phyloP scores from a whole-genome alignment of 2,797 vertebrate species.

The Octomys mimax region DNA sequence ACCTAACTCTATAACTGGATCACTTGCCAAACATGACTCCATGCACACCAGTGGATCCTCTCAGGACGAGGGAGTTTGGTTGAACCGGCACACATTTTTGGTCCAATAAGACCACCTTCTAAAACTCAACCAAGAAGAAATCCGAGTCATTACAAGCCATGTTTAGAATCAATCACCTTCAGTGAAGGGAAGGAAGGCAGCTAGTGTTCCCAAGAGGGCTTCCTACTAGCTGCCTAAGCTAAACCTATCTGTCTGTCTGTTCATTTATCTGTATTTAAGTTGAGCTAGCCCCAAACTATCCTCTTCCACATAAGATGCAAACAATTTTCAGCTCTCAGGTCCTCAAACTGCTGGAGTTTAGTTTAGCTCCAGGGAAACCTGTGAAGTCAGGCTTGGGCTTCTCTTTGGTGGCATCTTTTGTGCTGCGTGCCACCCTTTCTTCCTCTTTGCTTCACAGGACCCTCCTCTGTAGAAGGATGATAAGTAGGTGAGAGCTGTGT shows the following conservation, averaged over 20 bases:
- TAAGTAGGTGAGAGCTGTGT: not conserved
- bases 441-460: not conserved
- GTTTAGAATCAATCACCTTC: not conserved
- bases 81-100: not conserved
- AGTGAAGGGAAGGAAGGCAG: not conserved
- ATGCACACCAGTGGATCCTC: not conserved
- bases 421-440: not conserved
- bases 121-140: conserved; percentile 19
- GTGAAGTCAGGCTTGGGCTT: not conserved
- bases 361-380: not conserved
- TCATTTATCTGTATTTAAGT: not conserved
- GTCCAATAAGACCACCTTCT: not conserved
- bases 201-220: not conserved
- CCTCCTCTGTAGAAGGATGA: not conserved
- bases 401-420: not conserved
- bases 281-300: not conserved
- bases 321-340: not conserved
- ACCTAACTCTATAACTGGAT: not conserved
- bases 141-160: not conserved
- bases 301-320: not conserved
- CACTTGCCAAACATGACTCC: not conserved
- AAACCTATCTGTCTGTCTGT: not conserved
- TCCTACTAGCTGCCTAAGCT: not conserved
- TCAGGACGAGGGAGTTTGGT: not conserved
- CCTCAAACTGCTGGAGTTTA: not conserved